Percentiles rank a stretch among this genome's conserved stretches.
phyloP scores from a whole-genome alignment of 1,140 invertebrate genomes.

The Drosophila burlai region DNA sequence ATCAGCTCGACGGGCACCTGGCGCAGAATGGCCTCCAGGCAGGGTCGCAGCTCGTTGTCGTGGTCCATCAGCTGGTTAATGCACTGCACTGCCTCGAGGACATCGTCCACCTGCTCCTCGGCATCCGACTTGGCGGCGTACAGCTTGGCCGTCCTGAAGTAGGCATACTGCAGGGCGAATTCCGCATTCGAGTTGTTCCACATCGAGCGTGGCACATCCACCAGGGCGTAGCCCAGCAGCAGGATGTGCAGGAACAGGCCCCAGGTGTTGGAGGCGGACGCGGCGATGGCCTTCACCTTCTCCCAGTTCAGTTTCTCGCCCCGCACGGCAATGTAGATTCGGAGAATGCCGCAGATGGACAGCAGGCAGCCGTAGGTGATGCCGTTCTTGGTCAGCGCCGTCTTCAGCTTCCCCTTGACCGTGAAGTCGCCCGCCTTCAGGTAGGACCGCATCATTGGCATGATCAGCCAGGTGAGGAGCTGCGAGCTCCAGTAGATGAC shows the following conservation, averaged over 20 bases:
- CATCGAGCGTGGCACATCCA: conserved; percentile 96
- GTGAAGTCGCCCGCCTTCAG: conserved; percentile 99
- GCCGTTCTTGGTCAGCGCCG: conserved; percentile 97
- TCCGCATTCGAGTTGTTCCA: conserved; percentile 94
- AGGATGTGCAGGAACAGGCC: conserved; percentile 98
- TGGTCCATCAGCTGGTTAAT: conserved; percentile 89
- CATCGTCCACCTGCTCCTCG: conserved; percentile 97
- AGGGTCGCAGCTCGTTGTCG: conserved; percentile 88
- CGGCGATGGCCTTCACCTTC: conserved; percentile 98
- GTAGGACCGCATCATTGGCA: conserved; percentile 99
- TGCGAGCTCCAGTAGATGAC: conserved; percentile 99
- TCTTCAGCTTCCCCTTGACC: conserved; percentile 96
- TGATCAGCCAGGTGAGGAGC: conserved; percentile 97
- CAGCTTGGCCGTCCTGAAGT: conserved; percentile 99
- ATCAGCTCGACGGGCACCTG: conserved; percentile 92
- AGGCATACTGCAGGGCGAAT: conserved; percentile 93
- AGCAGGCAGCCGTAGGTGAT: conserved; percentile 99
- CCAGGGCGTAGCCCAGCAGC: conserved; percentile 98
- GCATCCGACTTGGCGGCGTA: conserved; percentile 98
- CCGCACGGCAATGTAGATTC: conserved; percentile 97
- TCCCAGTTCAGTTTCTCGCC: conserved; percentile 95
- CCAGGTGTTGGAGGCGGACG: conserved; percentile 99
- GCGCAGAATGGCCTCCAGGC: conserved; percentile 94
- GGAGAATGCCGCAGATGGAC: conserved; percentile 96
- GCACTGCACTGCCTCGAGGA: conserved; percentile 93